A percentile compares a stretch with the other conserved stretches of the same genome.
These are phyloP conservation scores for Cephalopterus ornatus DNA, from an alignment of 2,113 vertebrate genomes.

Conservation along the genomic window DNA sequence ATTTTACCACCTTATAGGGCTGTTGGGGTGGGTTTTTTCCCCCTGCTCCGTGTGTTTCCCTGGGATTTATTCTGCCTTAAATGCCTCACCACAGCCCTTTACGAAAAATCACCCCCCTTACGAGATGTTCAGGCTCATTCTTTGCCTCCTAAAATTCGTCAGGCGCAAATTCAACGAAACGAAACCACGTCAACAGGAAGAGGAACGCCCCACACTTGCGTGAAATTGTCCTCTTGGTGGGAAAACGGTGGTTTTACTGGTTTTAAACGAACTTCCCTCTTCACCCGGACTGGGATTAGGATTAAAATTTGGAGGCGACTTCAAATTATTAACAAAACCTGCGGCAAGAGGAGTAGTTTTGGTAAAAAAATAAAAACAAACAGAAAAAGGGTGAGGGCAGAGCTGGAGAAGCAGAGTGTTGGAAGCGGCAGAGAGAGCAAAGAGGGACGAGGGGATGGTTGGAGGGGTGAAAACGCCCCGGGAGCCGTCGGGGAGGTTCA, in stretches of 20 bases:
- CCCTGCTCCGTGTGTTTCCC: neutral
- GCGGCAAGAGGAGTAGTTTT: neutral
- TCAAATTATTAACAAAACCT: neutral
- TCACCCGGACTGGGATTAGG: neutral
- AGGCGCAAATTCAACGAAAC: neutral
- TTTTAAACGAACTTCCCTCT: neutral
- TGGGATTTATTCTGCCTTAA: neutral
- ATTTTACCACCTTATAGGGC: neutral
- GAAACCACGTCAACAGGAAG: slow-evolving; percentile 21
- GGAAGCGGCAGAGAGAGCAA: neutral
- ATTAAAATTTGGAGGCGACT: neutral
- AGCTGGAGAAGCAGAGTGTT: neutral
- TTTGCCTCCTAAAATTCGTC: slow-evolving; percentile 30
- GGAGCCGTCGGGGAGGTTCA: neutral
- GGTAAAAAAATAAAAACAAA: neutral
- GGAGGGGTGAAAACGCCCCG: neutral
- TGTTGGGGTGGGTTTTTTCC: neutral
- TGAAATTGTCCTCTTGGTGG: neutral
- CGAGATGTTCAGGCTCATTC: neutral
- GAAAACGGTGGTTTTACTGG: neutral
- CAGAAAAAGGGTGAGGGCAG: neutral
- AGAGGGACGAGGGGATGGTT: neutral
- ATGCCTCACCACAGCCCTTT: neutral
- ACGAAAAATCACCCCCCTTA: neutral
- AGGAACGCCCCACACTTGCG: neutral